Evolutionary conservation across 2,113 vertebrate genomes (phyloP).

Genomic region (Eolophus roseicapilla): DNA sequence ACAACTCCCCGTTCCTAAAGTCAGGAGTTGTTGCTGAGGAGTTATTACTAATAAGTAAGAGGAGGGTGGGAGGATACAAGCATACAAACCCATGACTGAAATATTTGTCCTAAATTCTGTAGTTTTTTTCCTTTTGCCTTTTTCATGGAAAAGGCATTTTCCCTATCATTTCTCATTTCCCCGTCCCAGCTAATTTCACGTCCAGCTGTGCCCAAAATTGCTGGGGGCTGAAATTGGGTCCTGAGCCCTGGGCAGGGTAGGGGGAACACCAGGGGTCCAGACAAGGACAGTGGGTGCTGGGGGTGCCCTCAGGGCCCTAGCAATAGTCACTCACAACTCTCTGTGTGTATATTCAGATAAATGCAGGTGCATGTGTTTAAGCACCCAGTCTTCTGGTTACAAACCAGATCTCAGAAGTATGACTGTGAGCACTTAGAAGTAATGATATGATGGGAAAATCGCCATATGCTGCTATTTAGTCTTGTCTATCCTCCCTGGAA

Average conservation of each 20-base stretch:
- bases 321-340: neutral
- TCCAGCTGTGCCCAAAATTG: neutral
- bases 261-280: rapidly evolving
- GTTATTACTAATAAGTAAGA: neutral
- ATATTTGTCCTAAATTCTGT: neutral
- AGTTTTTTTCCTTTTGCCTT: neutral
- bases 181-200: neutral
- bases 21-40: neutral
- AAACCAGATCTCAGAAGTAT: neutral
- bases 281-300: neutral
- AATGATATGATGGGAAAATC: neutral
- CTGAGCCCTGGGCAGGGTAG: neutral
- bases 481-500: neutral
- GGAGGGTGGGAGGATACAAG: neutral
- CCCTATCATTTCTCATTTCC: neutral
- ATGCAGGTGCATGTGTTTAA: neutral
- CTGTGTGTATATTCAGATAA: neutral
- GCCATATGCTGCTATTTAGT: neutral
- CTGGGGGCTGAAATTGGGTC: neutral
- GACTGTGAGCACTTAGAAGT: neutral
- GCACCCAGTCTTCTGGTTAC: neutral
- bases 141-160: neutral
- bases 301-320: neutral
- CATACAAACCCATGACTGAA: neutral
- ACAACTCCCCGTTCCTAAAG: neutral